Percentiles rank a stretch among this genome's conserved stretches.
phyloP scores from a whole-genome alignment of 2,888 invertebrate genomes.

The Acanthosepion lycidas region DNA sequence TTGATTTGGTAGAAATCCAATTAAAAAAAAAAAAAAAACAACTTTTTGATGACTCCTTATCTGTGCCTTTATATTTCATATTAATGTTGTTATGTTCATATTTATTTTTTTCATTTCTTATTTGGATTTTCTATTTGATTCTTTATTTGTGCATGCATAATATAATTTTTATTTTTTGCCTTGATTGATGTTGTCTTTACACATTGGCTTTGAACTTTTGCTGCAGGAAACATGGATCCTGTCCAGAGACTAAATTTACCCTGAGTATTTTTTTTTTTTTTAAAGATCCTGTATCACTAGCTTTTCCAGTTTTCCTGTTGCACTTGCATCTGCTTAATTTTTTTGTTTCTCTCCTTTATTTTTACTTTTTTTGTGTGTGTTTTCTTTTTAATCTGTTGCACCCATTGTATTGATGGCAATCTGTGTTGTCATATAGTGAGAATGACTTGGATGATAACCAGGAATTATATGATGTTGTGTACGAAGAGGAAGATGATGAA shows the following conservation, averaged over 20 bases:
- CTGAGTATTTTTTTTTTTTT: constrained; percentile 46
- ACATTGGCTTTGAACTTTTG: neutral
- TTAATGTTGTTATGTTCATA: neutral
- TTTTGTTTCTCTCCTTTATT: neutral
- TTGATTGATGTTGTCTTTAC: neutral
- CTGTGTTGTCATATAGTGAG: constrained; percentile 57
- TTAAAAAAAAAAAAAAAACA: neutral
- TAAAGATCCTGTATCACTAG: neutral
- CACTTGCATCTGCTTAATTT: constrained; percentile 37
- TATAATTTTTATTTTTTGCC: neutral
- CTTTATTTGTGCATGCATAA: constrained; percentile 37
- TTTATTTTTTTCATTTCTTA: constrained; percentile 10
- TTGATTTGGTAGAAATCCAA: neutral
- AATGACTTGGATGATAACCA: constrained; percentile 72
- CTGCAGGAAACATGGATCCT: neutral
- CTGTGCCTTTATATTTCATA: neutral
- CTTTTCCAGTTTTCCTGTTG: constrained; percentile 43
- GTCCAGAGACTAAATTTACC: constrained; percentile 1
- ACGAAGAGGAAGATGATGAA: constrained; percentile 82
- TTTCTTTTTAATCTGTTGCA: constrained; percentile 47
- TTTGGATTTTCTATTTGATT: neutral
- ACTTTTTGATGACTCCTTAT: neutral
- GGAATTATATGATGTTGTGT: constrained; percentile 70
- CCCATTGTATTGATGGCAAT: constrained; percentile 25
- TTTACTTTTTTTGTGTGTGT: neutral